Conservation (phyloP, 2,113 vertebrate species). For the Phasianus colchicus region DNA sequence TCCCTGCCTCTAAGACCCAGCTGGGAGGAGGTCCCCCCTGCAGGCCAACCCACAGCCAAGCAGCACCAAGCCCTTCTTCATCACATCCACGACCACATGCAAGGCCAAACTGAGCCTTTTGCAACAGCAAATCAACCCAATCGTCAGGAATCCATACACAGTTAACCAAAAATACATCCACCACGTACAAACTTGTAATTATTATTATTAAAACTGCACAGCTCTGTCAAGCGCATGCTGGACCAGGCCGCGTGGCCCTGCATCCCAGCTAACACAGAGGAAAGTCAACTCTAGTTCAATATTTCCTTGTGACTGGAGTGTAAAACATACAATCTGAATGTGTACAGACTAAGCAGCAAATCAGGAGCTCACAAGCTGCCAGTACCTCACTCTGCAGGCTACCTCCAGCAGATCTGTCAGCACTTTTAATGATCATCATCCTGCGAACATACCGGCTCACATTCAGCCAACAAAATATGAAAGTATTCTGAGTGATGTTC, state of each 20-base stretch:
- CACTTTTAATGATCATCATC: neutral
- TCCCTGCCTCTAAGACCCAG: neutral
- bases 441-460: neutral
- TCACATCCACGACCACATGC: neutral
- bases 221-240: neutral
- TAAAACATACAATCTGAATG: neutral
- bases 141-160: accelerated
- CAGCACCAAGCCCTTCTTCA: accelerated
- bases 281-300: neutral
- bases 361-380: neutral
- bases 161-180: neutral
- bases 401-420: slow-evolving; percentile 2
- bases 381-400: neutral
- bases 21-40: neutral
- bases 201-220: neutral
- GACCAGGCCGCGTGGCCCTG: neutral
- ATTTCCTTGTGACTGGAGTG: slow-evolving; percentile 12
- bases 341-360: slow-evolving; percentile 14
- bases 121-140: neutral
- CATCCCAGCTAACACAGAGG: accelerated
- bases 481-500: slow-evolving; percentile 32
- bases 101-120: neutral
- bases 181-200: accelerated
- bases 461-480: neutral
- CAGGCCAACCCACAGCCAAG: accelerated